Evolutionary conservation across 2,113 vertebrate genomes (phyloP).

Genomic region (Saccopteryx leptura): DNA sequence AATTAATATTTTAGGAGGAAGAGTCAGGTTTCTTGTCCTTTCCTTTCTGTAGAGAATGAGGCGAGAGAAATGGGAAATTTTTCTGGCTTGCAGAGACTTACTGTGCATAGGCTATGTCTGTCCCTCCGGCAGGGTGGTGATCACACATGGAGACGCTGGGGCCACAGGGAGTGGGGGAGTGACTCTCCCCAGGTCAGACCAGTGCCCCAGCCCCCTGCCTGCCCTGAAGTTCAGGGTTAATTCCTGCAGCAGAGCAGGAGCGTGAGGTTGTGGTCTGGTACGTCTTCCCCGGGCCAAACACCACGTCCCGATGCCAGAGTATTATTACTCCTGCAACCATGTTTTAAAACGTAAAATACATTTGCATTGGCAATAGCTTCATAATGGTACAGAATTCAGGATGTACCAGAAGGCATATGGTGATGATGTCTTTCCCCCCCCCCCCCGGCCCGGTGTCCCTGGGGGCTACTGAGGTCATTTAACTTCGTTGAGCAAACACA

Average conservation of each 20-base stretch:
- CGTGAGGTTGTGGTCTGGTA: fast-evolving
- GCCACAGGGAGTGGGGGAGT: background rate
- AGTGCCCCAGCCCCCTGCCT: background rate
- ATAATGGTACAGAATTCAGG: background rate
- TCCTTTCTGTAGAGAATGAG: too few species aligned
- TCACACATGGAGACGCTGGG: background rate
- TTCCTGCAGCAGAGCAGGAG: fast-evolving
- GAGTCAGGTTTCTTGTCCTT: too few species aligned
- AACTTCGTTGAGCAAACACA: background rate
- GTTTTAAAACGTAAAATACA: background rate
- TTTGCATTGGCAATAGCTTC: background rate
- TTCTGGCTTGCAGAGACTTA: too few species aligned
- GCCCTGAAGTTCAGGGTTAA: background rate
- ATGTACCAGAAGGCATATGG: background rate
- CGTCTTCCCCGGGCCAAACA: background rate
- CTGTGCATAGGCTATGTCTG: background rate
- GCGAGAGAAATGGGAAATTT: too few species aligned
- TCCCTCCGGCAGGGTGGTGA: background rate
- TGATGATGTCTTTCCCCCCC: too few species aligned
- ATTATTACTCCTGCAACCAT: background rate
- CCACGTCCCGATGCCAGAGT: too few species aligned
- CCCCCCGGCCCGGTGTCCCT: too few species aligned
- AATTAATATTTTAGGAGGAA: too few species aligned
- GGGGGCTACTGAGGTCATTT: background rate
- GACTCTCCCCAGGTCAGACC: background rate